Base-by-base conservation (phyloP, 2,888 invertebrate genomes). In the Aphidoletes aphidimyza region DNA sequence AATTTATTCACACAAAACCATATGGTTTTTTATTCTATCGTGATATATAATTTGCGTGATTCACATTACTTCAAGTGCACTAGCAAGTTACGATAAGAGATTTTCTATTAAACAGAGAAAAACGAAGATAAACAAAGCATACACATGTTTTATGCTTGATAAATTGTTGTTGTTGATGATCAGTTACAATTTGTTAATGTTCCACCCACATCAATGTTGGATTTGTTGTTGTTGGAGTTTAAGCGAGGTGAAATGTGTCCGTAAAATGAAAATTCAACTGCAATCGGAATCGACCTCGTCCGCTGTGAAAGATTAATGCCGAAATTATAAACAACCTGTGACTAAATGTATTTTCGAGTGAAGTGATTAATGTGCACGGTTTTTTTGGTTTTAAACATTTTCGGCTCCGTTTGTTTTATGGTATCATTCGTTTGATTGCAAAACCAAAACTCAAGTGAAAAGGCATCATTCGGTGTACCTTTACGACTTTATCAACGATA, bases 241-340 rank as follows among this genome's bases (percentile, higher is more conserved):
- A n/a, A n/a, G n/a, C n/a, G n/a, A n/a, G 22, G 34, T 54, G 34
- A 1, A 69, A 69, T 69, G 69, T 69, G 69, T 30, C 11, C 26
- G 34, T 30, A 30, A 69, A 30, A 69, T 69, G 34, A 69, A 69
- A 69, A 69, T 69, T 14, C 69, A 30, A 17, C 30, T 30, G 34
- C 34, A 69, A 30, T 3, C 54, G 5, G 2, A 47, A 47, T n/a
- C n/a, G n/a, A n/a, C n/a, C n/a, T n/a, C 26, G 34, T 69, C n/a
- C 69, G 3, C 30, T 69, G 26, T 14, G n/a, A 30, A 69, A 69
- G 69, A 69, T 69, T 69, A 30, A 69, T 69, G 30, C 69, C 69
- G 34, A 69, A 69, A 69, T 69, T 69, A 69, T 34, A 69, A 69
- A 30, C 69, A 30, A 69, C 69, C 69, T 69, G 69, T 69, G 30